Conservation (phyloP, 2,888 invertebrate species). For the Hedychridium roseum region DNA sequence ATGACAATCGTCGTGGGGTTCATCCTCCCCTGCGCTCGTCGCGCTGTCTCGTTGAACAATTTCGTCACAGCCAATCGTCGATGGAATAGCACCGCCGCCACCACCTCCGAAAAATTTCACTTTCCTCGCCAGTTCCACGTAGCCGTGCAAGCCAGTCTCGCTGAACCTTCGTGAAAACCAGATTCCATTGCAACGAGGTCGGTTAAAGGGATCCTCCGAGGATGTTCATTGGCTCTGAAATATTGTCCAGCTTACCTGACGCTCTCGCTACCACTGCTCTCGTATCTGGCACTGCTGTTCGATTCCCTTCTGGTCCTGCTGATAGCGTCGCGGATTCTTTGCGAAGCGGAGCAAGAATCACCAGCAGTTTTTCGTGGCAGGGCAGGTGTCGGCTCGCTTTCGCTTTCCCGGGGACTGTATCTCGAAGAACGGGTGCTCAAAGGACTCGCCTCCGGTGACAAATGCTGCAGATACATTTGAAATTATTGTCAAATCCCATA, state of each 20-base stretch:
- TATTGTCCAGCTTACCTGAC: conserved; percentile 43
- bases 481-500: background rate
- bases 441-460: conserved; percentile 61
- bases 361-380: conserved; percentile 53
- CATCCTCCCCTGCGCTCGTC: conserved; percentile 60
- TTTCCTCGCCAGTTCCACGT: conserved; percentile 54
- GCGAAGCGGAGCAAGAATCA: conserved; percentile 58
- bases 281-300: conserved; percentile 59
- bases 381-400: conserved; percentile 61
- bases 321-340: conserved; percentile 59
- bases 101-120: conserved; percentile 55
- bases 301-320: conserved; percentile 60
- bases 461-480: conserved; percentile 43
- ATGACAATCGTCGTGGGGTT: conserved; percentile 51
- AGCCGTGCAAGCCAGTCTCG: conserved; percentile 54
- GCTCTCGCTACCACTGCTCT: conserved; percentile 61
- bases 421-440: conserved; percentile 59
- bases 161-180: too few relatives aligned
- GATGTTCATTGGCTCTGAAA: conserved; percentile 1
- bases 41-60: conserved; percentile 60
- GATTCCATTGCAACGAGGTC: too few relatives aligned
- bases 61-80: conserved; percentile 53
- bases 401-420: conserved; percentile 61
- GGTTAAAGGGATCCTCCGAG: too few relatives aligned
- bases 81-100: conserved; percentile 42